A percentile compares a stretch with the other conserved stretches of the same genome.
Conservation (phyloP, 2,113 vertebrate genomes). For the Capreolus pygargus region DNA sequence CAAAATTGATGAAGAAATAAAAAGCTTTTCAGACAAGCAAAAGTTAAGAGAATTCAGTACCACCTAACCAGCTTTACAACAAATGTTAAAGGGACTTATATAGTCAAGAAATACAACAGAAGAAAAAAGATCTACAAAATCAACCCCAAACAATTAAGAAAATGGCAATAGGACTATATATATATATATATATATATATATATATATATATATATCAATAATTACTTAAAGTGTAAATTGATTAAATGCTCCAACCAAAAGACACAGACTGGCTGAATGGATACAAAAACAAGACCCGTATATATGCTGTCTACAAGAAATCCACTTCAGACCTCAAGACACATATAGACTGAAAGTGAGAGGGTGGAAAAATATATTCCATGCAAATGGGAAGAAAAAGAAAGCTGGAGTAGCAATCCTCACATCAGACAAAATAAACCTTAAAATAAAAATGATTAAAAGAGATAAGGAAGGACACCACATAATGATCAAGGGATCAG, state of each 20-base stretch:
- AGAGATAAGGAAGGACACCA: background rate
- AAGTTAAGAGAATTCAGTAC: background rate
- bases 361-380: background rate
- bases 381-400: background rate
- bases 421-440: background rate
- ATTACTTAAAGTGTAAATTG: background rate
- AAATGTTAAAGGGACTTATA: background rate
- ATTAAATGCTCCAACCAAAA: background rate
- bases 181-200: too few species aligned
- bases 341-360: background rate
- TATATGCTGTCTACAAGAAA: background rate
- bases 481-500: background rate
- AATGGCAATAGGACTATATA: background rate
- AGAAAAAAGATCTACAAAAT: background rate
- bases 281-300: background rate
- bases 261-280: background rate
- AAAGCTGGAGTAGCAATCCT: background rate
- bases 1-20: background rate
- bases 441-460: background rate
- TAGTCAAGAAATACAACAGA: background rate
- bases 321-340: background rate
- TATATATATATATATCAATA: background rate
- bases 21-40: background rate
- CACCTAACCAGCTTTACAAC: background rate
- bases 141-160: background rate